Base-by-base conservation (phyloP, 1,140 invertebrate genomes). In the Drosophila seguyi region DNA sequence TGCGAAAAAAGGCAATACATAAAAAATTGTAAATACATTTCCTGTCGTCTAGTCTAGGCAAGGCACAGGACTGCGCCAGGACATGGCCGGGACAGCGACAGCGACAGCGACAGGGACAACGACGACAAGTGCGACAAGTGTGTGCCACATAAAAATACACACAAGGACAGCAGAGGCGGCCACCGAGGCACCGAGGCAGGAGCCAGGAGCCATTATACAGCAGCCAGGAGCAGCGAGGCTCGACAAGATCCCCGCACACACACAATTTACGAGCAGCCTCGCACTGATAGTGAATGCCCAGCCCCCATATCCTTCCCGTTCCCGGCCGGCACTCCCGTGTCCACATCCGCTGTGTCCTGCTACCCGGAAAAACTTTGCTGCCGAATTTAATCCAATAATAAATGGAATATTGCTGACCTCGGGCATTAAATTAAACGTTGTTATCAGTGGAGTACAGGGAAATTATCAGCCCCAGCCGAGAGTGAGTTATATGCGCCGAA, bases 321-420 rank as follows among this genome's bases (percentile, higher is more conserved):
- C n/a, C 29, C 45, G 14, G 31, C 31, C 10, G 31, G 31, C 11
- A 11, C 31, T 13, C 11, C 29, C 45, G 14, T 58, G 29, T 29
- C 18, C 41, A 8, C 53, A 38, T n/a, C 47, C 59, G 47, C 47
- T 18, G 18, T 38, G 16, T 31, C 44, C 14, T 20, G 42, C 8
- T 25, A n/a, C 16, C 22, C 56, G 47, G 81, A 84, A 88, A 90
- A 88, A 78, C 66, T 79, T 85, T 91, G 67, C 81, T 91, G 87
- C 91, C 91, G 76, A 92, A 92, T 86, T 90, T 92, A 92, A 92
- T 92, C 91, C 91, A 92, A 92, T 92, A 92, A 92, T 90, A 91
- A 92, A 92, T 92, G 91, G 91, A 92, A 92, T 92, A 92, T 92
- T 92, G 92, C 91, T 92, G 91, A 92, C 91, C 91, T 92, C 91